Conservation (phyloP, 2,888 invertebrate genomes). For the Dyspetes luteomarginatus region DNA sequence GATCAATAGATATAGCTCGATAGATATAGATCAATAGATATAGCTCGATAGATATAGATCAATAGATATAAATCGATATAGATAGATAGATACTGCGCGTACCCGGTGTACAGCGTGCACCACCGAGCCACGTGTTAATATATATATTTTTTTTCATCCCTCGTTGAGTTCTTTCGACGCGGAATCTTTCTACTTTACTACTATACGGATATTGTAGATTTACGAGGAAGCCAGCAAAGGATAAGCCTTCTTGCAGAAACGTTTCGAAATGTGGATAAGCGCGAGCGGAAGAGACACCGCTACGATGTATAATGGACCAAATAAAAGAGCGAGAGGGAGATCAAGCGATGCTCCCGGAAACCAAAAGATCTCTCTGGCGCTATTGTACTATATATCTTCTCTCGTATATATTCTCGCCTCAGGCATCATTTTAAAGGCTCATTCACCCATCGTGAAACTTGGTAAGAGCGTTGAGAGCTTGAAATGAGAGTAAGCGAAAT, state of each 20-base stretch:
- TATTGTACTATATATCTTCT: conserved; percentile 15
- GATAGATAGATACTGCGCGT: no score
- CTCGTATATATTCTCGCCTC: conserved; percentile 25
- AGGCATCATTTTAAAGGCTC: neutral
- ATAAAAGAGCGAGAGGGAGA: conserved; percentile 36
- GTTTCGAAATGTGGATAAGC: conserved; percentile 39
- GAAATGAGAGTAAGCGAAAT: neutral
- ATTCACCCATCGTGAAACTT: neutral
- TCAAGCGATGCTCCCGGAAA: conserved; percentile 56
- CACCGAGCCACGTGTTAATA: neutral
- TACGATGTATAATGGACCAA: conserved; percentile 33
- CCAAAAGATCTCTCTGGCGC: conserved; percentile 55
- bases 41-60: no score
- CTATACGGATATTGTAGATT: conserved; percentile 62
- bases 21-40: no score
- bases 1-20: no score
- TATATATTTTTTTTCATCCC: conserved; percentile 6
- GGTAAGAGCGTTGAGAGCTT: neutral
- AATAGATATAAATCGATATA: no score
- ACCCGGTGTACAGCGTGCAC: neutral
- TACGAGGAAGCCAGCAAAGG: conserved; percentile 59
- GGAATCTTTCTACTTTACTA: conserved; percentile 52
- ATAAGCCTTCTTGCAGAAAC: conserved; percentile 44
- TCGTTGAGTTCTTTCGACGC: conserved; percentile 33
- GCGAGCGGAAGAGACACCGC: conserved; percentile 28